These are phyloP conservation scores for Acanthosepion esculentum DNA, from an alignment of 2,888 invertebrate species.

Conservation along the genomic window DNA sequence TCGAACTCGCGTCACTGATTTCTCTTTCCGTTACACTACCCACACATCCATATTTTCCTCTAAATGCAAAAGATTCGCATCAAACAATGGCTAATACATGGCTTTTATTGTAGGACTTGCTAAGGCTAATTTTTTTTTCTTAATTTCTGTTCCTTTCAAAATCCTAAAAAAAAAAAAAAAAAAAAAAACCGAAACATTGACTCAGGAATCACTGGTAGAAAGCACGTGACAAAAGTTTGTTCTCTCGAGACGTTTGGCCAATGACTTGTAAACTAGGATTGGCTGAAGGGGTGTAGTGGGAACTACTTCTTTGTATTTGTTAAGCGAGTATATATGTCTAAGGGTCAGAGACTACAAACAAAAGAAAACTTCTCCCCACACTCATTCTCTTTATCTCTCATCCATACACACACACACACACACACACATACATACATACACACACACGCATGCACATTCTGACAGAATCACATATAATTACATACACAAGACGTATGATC, in stretches of 20 bases:
- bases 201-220: neutral
- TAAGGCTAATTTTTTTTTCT: too few relatives aligned
- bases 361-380: neutral
- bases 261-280: neutral
- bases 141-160: too few relatives aligned
- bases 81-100: too few relatives aligned
- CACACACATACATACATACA: neutral
- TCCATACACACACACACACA: neutral
- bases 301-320: neutral
- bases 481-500: neutral
- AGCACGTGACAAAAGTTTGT: neutral
- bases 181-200: neutral
- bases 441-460: neutral
- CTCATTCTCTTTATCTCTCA: neutral
- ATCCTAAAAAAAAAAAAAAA: too few relatives aligned
- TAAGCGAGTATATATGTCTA: neutral
- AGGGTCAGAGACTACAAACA: conserved; percentile 15
- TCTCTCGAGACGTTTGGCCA: neutral
- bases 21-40: too few relatives aligned
- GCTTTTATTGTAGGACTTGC: too few relatives aligned
- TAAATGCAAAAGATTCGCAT: too few relatives aligned
- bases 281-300: neutral
- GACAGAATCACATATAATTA: neutral
- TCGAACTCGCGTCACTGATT: too few relatives aligned
- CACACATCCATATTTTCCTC: too few relatives aligned